These are phyloP conservation scores for Mionectes olivaceus DNA, from an alignment of 2,797 vertebrate genomes.

Conservation along the genomic window DNA sequence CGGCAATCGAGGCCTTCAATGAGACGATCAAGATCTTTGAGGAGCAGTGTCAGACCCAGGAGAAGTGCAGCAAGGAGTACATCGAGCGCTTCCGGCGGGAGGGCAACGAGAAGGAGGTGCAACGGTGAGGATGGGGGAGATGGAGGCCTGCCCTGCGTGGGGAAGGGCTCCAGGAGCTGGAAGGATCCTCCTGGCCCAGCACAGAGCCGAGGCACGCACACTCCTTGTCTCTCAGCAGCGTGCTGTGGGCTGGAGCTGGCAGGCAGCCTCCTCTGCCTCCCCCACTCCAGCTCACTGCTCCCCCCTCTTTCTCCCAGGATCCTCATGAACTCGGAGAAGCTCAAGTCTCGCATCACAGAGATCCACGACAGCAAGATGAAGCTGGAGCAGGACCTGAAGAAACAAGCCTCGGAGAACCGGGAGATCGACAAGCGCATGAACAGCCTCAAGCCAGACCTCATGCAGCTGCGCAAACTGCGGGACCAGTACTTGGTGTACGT, in stretches of 20 bases:
- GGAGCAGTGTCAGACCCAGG: constrained; percentile 92
- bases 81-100: constrained; percentile 89
- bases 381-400: constrained; percentile 90
- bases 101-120: constrained; percentile 88
- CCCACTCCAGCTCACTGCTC: not conserved
- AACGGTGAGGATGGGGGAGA: constrained; percentile 77
- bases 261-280: not conserved
- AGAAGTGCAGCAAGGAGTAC: constrained; percentile 92
- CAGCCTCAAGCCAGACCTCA: constrained; percentile 90
- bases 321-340: constrained; percentile 88
- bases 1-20: constrained; percentile 91
- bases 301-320: constrained; percentile 74
- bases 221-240: not conserved
- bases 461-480: constrained; percentile 90
- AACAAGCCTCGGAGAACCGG: constrained; percentile 85
- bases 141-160: not conserved
- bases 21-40: constrained; percentile 96
- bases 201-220: not conserved
- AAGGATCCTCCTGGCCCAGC: not conserved
- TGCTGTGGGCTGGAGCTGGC: constrained; percentile 6
- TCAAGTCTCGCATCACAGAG: constrained; percentile 88
- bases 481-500: constrained; percentile 93
- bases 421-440: constrained; percentile 93
- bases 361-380: constrained; percentile 92
- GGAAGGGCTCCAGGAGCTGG: not conserved